Evolutionary conservation across 2,888 invertebrate genomes (phyloP).

Genomic region (Nebria salina): DNA sequence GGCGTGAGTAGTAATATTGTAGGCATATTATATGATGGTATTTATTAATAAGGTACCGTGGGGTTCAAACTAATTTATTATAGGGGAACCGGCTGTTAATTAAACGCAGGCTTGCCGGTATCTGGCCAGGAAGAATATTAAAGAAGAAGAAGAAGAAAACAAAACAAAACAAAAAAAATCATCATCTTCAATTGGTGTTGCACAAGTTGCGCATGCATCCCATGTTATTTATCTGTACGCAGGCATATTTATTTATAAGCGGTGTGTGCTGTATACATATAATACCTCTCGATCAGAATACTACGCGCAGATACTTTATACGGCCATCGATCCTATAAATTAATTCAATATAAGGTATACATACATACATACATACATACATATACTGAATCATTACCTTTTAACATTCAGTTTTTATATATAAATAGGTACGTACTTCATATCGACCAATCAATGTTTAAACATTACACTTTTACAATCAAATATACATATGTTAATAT

Average conservation of each 20-base stretch:
- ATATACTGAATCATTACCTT: conserved; percentile 10
- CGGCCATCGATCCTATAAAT: conserved; percentile 12
- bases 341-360: conserved; percentile 7
- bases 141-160: background rate
- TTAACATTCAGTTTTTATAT: background rate
- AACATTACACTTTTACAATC: too few relatives aligned
- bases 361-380: too few relatives aligned
- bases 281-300: background rate
- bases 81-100: conserved; percentile 17
- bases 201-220: background rate
- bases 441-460: too few relatives aligned
- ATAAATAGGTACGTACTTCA: too few relatives aligned
- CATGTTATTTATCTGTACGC: conserved; percentile 6
- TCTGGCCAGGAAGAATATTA: too few relatives aligned
- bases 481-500: background rate
- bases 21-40: background rate
- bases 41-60: conserved; percentile 15
- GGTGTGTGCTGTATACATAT: background rate
- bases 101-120: background rate
- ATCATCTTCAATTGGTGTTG: conserved; percentile 17
- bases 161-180: background rate
- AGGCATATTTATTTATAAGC: conserved; percentile 10
- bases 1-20: conserved; percentile 16
- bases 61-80: conserved; percentile 16
- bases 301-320: conserved; percentile 3